Base-by-base conservation (phyloP, 2,797 vertebrate genomes). In the Balearica regulorum region DNA sequence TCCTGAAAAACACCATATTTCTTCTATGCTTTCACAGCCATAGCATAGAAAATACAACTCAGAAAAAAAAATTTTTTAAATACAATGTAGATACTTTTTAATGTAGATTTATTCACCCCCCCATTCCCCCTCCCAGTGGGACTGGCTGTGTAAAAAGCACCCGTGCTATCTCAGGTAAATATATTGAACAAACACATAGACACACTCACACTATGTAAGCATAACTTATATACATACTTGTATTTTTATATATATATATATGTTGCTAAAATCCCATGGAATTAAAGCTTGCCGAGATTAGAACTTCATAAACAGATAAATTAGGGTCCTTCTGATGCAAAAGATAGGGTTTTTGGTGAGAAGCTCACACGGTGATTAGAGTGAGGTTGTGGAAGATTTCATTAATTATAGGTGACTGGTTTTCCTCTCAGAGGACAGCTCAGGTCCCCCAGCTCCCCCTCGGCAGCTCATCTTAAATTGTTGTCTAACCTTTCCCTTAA, bases 401-500 rank as follows among this genome's bases (percentile, higher is more conserved):
- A 98, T 98, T 98, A 98, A 98, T 98, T 98, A 98, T 98, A 98
- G 98, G 98, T 98, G 98, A 98, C 98, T 98, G 97, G 85, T 97
- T 98, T 98, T 97, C 97, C 97, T 97, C 97, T 95, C 95, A 85
- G 94, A 98, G 96, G 97, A 98, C 95, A 97, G 93, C 97, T 96
- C 97, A 97, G 97, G 97, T 98, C 98, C 96, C 94, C 92, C 61
- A 89, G 87, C 93, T 96, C 96, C 95, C 92, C 89, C 89, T 96
- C 48, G 46, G 94, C 82, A 92, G 97, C 97, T 98, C 98, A 97
- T 98, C 98, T 97, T 98, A 97, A 98, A 98, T 97, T 98, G 97
- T 98, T 97, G 97, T 98, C 98, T 98, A 98, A 98, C 98, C 98
- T 98, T 98, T 97, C 97, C 94, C 97, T 98, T 98, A 98, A 98